Evolutionary conservation across 2,113 vertebrate genomes (phyloP).

Genomic region (Phrynocephalus versicolor): DNA sequence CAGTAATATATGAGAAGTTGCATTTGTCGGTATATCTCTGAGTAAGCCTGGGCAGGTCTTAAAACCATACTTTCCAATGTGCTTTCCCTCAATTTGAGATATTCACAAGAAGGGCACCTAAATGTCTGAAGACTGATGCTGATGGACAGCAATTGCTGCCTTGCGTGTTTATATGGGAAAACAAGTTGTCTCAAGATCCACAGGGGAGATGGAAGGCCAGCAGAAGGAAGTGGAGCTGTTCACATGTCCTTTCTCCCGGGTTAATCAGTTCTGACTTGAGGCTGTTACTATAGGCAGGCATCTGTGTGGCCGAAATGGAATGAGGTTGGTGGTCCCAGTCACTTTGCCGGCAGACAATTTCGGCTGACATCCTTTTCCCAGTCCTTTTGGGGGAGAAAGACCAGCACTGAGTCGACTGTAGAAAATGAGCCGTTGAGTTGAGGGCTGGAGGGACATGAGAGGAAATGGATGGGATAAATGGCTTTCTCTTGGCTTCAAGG

Average conservation of each 20-base stretch:
- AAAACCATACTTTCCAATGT: too few species aligned
- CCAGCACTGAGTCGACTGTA: neutral
- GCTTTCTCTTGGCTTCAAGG: too few species aligned
- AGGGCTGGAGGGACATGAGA: neutral
- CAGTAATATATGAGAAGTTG: too few species aligned
- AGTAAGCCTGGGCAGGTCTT: too few species aligned
- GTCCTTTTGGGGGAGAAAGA: neutral
- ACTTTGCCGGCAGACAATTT: conserved; percentile 33
- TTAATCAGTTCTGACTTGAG: conserved; percentile 27
- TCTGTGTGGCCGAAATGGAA: conserved; percentile 40
- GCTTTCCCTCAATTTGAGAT: too few species aligned
- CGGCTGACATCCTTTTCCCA: conserved; percentile 3
- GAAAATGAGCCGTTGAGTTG: conserved; percentile 13
- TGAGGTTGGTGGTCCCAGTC: conserved; percentile 44
- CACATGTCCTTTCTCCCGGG: conserved; percentile 27
- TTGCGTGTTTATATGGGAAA: too few species aligned
- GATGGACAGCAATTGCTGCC: too few species aligned
- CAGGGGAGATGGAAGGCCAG: too few species aligned
- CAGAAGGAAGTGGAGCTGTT: conserved; percentile 18
- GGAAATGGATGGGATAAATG: neutral
- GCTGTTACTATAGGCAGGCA: conserved; percentile 46
- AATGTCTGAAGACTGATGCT: too few species aligned
- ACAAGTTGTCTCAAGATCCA: too few species aligned
- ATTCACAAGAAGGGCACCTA: too few species aligned
- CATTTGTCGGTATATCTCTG: too few species aligned